phyloP scores from a whole-genome alignment of 2,797 vertebrate genomes.

The Enteromius treurensis region DNA sequence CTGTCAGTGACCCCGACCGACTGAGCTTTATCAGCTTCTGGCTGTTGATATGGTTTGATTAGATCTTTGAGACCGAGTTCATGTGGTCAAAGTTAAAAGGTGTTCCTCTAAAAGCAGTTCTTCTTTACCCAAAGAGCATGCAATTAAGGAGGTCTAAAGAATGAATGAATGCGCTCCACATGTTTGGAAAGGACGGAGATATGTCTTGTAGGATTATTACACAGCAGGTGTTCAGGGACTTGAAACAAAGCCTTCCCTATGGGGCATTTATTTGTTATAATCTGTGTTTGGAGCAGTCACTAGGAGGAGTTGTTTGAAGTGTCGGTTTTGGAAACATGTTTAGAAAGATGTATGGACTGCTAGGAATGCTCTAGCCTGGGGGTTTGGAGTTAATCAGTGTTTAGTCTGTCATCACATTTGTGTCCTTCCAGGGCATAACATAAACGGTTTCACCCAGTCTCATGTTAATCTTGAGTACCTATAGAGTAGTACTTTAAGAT shows the following conservation, averaged over 20 bases:
- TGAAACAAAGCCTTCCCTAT: neutral
- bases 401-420: neutral
- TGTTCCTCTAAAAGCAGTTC: neutral
- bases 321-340: neutral
- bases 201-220: neutral
- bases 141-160: neutral
- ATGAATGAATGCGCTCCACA: neutral
- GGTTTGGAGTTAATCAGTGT: neutral
- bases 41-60: neutral
- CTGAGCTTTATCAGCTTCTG: neutral
- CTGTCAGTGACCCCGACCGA: neutral
- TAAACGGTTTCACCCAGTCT: too few species aligned
- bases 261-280: neutral
- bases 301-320: neutral
- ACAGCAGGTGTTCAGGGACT: neutral
- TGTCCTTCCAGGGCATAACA: too few species aligned
- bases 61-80: neutral
- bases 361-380: neutral
- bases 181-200: neutral
- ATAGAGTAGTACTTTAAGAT: too few species aligned
- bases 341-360: neutral
- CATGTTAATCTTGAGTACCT: too few species aligned
- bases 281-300: neutral
- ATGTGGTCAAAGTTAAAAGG: neutral
- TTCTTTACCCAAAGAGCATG: neutral